Conservation (phyloP, 1,140 invertebrate genomes). For the Rhagoletis pomonella region DNA sequence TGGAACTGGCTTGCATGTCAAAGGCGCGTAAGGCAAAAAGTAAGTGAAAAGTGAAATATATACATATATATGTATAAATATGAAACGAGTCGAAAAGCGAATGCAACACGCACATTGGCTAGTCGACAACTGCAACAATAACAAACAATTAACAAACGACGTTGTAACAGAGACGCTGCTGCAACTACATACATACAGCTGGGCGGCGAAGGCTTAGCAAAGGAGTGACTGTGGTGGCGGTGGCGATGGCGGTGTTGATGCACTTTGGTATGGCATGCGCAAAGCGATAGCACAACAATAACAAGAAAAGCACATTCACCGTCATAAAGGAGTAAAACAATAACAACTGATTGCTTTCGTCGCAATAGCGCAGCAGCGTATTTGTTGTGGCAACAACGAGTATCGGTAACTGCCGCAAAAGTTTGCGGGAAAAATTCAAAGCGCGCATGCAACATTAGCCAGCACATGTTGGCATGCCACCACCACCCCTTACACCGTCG, state of each 20-base stretch:
- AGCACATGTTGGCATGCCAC: conserved; percentile 45
- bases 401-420: conserved; percentile 9
- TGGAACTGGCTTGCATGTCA: no score
- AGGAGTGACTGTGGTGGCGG: background rate
- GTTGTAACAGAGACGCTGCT: background rate
- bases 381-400: background rate
- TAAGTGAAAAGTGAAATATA: no score
- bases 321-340: background rate
- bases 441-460: conserved; percentile 32
- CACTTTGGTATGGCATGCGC: conserved; percentile 14
- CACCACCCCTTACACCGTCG: background rate
- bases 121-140: background rate
- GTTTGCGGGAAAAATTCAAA: conserved; percentile 27
- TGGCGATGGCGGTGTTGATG: background rate
- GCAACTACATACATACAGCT: background rate
- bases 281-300: conserved; percentile 13
- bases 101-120: conserved; percentile 32
- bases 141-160: conserved; percentile 52
- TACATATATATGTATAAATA: background rate
- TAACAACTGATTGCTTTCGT: background rate
- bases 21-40: no score
- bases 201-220: background rate
- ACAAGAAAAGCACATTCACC: background rate
- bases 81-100: conserved; percentile 2
- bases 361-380: background rate